Percentiles rank a stretch among this genome's conserved stretches.
These are phyloP conservation scores for Pammene fasciana DNA, from an alignment of 2,888 invertebrate genomes.

Conservation along the genomic window DNA sequence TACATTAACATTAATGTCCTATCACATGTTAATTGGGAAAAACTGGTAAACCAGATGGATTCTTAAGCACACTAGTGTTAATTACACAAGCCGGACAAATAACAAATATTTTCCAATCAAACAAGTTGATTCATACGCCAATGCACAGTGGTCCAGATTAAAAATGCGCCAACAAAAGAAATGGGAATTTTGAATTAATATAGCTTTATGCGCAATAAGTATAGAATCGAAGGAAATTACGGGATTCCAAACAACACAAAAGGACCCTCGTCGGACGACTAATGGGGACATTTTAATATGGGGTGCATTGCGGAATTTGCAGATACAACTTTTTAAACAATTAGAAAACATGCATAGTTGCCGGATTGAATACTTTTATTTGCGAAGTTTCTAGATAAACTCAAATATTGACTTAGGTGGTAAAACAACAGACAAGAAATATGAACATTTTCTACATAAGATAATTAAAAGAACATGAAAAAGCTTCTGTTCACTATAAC, in stretches of 20 bases:
- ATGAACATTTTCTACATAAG: too few species aligned
- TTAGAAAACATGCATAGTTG: conserved; percentile 51
- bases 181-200: conserved; percentile 74
- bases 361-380: background rate
- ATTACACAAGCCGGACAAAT: conserved; percentile 17
- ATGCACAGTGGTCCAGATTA: conserved; percentile 69
- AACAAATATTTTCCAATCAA: conserved; percentile 17
- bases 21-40: background rate
- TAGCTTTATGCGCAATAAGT: conserved; percentile 67
- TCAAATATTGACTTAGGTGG: too few species aligned
- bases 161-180: conserved; percentile 69
- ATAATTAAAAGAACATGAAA: too few species aligned
- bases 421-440: too few species aligned
- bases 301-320: conserved; percentile 59
- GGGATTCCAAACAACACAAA: conserved; percentile 76
- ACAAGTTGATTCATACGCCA: conserved; percentile 47
- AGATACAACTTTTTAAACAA: conserved; percentile 61
- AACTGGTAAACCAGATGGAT: conserved; percentile 5
- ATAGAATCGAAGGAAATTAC: conserved; percentile 77
- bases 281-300: conserved; percentile 81
- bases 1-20: background rate
- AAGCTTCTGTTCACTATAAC: too few species aligned
- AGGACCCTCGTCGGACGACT: conserved; percentile 63
- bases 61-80: background rate
- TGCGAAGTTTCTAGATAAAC: too few species aligned